Percentiles rank a stretch among this genome's conserved stretches.
These are phyloP conservation scores for Yponomeuta evonymella DNA, from an alignment of 2,888 invertebrate species.

Conservation along the genomic window DNA sequence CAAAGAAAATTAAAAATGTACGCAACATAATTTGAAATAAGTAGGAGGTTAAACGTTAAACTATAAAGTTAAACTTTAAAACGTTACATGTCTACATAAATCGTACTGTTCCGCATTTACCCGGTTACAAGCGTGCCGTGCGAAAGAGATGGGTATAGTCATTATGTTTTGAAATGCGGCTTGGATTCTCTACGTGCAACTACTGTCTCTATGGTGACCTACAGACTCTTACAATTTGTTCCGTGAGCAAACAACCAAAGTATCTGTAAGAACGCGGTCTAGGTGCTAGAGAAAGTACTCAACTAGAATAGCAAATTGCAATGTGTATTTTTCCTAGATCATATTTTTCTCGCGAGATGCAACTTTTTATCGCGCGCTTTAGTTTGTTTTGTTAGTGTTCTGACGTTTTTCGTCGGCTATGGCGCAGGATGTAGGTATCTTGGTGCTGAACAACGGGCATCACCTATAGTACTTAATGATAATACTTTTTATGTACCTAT, in stretches of 20 bases:
- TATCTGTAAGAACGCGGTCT: not conserved
- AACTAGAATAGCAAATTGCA: not conserved
- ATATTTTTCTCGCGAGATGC: not conserved
- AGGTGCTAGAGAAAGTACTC: conserved; percentile 1
- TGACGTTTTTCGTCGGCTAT: not conserved
- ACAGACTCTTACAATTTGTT: too few relatives aligned
- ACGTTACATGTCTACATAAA: not conserved
- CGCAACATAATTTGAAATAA: too few relatives aligned
- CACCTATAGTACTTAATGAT: too few relatives aligned
- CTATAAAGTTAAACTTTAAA: not conserved
- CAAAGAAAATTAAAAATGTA: too few relatives aligned
- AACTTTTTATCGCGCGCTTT: not conserved
- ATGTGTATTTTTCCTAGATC: not conserved
- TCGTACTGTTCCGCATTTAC: not conserved
- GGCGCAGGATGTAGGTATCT: not conserved
- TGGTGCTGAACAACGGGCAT: too few relatives aligned
- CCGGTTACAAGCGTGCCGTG: conserved; percentile 3
- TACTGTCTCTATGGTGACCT: too few relatives aligned
- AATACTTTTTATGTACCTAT: too few relatives aligned
- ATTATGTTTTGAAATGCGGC: conserved; percentile 3
- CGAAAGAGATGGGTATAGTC: not conserved
- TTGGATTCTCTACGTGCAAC: not conserved
- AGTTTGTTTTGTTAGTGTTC: not conserved
- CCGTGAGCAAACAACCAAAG: not conserved
- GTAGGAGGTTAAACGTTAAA: too few relatives aligned